Base-by-base conservation (phyloP, 2,113 vertebrate species). In the Crotalus viridis region DNA sequence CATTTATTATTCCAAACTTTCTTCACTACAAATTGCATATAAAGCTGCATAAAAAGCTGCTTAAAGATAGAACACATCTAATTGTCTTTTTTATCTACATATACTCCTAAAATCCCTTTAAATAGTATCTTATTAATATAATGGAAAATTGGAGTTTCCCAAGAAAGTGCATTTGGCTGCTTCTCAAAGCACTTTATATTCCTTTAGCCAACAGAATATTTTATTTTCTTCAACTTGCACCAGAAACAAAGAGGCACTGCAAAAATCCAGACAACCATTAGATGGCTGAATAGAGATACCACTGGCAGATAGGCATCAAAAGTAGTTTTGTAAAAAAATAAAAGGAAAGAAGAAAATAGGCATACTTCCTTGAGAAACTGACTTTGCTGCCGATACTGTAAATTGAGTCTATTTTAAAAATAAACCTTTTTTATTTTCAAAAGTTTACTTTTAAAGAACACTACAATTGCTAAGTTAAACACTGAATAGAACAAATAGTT, bases 121-220 rank as follows among this genome's bases (percentile, higher is more conserved):
- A 97, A 96, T 89, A 95, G 94, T 96, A 96, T 94, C 95, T 96
- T 95, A 95, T 94, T 96, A 95, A 94, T 96, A 96, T 96, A 95
- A 96, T 91, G 94, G 91, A 90, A 96, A 94, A 95, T 90, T 93
- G 94, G 89, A 94, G 93, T 6, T 28, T 94, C 92, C 95, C 95
- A 94, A 94, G 94, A 95, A 96, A 96, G 96, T 96, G 94, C 94
- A 95, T 95, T 96, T 97, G 95, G 96, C 95, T 96, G 94, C 95
- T 94, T 97, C 95, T 93, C 94, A 94, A 87, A 96, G 94, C 95
- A 94, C 95, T 97, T 94, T 95, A 61, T 94, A 93, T 94, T 95
- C 95, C 95, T 95, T 96, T 96, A 96, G 93, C 59, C 95, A 96
- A 96, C 94, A 96, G 90, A 95, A 93, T 94, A 95, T 93, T 95